phyloP scores from a whole-genome alignment of 2,113 vertebrate genomes.

The Ictalurus punctatus region DNA sequence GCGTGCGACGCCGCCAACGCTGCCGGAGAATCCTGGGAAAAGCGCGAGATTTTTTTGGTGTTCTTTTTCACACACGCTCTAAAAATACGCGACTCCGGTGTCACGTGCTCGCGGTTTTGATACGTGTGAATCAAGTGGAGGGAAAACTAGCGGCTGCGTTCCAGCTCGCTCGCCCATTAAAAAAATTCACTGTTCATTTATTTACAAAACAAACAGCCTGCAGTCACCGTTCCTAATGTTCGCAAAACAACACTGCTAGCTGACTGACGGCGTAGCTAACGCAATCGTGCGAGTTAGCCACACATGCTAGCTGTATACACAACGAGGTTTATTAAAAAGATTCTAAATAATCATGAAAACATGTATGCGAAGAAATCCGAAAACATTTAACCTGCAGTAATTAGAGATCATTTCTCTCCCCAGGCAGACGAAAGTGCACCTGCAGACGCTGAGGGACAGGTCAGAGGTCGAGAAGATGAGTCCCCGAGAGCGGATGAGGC shows the following conservation, averaged over 20 bases:
- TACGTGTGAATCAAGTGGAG: slow-evolving; percentile 38
- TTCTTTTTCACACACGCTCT: slow-evolving; percentile 22
- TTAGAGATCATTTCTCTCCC: slow-evolving; percentile 54
- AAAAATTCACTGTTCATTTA: neutral
- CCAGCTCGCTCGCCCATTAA: slow-evolving; percentile 25
- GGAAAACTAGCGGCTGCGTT: slow-evolving; percentile 3
- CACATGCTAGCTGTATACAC: neutral
- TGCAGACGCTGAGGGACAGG: slow-evolving; percentile 77
- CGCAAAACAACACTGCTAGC: neutral
- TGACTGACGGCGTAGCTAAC: neutral
- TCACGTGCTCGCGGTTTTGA: neutral
- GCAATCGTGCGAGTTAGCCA: neutral
- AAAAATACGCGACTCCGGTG: slow-evolving; percentile 28
- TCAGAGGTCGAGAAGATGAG: slow-evolving; percentile 83
- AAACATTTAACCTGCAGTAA: neutral
- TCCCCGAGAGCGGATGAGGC: slow-evolving; percentile 76
- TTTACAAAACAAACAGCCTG: neutral
- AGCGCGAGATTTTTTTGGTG: neutral
- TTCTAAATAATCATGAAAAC: neutral
- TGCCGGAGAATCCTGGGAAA: slow-evolving; percentile 21
- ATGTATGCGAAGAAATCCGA: too few relatives aligned
- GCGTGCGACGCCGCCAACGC: slow-evolving; percentile 4
- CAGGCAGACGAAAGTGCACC: slow-evolving; percentile 78
- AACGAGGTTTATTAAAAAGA: neutral
- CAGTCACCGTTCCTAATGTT: neutral